Conservation (phyloP, 2,113 vertebrate genomes). For the Microcebus murinus region DNA sequence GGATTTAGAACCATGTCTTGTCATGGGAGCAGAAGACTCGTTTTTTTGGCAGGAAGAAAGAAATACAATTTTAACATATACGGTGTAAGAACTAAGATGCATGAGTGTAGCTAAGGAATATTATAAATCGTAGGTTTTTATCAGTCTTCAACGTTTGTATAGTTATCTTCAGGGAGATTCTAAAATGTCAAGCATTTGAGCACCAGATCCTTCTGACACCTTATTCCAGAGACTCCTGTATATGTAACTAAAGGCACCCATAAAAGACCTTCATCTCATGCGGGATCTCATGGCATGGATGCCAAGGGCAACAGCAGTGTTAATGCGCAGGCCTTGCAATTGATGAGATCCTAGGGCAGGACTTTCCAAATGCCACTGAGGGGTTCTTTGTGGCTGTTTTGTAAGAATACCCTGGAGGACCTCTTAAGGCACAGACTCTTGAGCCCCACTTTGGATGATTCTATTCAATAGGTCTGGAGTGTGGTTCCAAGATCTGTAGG, state of each 20-base stretch:
- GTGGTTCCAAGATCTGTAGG: not conserved
- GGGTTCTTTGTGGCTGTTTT: not conserved
- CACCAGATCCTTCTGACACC: not conserved
- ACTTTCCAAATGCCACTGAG: not conserved
- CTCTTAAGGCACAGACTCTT: not conserved
- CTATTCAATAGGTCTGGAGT: not conserved
- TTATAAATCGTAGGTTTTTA: not conserved
- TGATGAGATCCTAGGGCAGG: not conserved
- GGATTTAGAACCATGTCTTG: conserved; percentile 70
- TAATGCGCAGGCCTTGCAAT: too few relatives aligned
- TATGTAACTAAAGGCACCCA: not conserved
- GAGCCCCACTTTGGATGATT: not conserved
- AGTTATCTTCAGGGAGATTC: not conserved
- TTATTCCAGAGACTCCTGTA: not conserved
- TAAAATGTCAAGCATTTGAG: not conserved
- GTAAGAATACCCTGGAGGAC: rapidly evolving
- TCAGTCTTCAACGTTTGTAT: not conserved
- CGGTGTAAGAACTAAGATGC: not conserved
- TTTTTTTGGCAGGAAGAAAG: conserved; percentile 61
- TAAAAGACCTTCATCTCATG: not conserved
- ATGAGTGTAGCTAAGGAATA: not conserved
- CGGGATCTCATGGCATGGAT: not conserved
- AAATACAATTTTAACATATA: not conserved
- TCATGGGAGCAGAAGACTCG: conserved; percentile 46
- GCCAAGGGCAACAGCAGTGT: too few relatives aligned